These are phyloP conservation scores for Pyrochroa serraticornis DNA, from an alignment of 2,888 invertebrate genomes.

Conservation along the genomic window DNA sequence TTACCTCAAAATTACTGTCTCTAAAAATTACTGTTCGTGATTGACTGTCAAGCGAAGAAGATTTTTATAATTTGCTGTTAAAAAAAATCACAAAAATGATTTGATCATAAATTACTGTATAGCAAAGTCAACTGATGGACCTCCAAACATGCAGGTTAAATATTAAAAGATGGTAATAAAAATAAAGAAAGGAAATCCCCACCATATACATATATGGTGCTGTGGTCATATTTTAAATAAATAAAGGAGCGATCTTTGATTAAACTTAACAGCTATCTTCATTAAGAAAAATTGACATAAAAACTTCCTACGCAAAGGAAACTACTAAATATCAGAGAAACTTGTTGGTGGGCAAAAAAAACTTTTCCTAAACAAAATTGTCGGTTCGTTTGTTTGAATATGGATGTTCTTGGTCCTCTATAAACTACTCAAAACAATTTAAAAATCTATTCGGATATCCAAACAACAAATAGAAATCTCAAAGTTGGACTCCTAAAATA, in stretches of 20 bases:
- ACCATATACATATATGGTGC: slow-evolving; percentile 34
- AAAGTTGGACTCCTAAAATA: slow-evolving; percentile 7
- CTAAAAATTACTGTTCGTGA: too few relatives aligned
- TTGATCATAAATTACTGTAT: slow-evolving; percentile 28
- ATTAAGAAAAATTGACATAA: slow-evolving; percentile 24
- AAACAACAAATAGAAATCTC: background rate
- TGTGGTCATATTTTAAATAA: slow-evolving; percentile 30
- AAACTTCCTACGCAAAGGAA: background rate
- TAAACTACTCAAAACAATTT: background rate
- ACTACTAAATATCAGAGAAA: slow-evolving; percentile 3
- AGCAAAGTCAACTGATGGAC: slow-evolving; percentile 32
- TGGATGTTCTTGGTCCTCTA: background rate
- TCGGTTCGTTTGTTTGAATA: background rate
- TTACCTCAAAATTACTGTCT: too few relatives aligned
- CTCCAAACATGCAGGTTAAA: slow-evolving; percentile 30
- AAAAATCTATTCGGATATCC: background rate
- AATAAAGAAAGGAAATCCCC: slow-evolving; percentile 13
- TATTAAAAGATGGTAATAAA: slow-evolving; percentile 27
- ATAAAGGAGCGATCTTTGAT: slow-evolving; percentile 12
- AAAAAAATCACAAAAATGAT: background rate
- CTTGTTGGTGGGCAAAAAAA: slow-evolving; percentile 16
- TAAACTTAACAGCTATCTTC: slow-evolving; percentile 21
- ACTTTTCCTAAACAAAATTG: background rate
- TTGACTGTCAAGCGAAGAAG: slow-evolving; percentile 17
- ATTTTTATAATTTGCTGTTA: slow-evolving; percentile 19